A percentile compares a stretch with the other conserved stretches of the same genome.
phyloP scores from a whole-genome alignment of 53 echinoderm and acorn worm species.

The Apostichopus leukothele region DNA sequence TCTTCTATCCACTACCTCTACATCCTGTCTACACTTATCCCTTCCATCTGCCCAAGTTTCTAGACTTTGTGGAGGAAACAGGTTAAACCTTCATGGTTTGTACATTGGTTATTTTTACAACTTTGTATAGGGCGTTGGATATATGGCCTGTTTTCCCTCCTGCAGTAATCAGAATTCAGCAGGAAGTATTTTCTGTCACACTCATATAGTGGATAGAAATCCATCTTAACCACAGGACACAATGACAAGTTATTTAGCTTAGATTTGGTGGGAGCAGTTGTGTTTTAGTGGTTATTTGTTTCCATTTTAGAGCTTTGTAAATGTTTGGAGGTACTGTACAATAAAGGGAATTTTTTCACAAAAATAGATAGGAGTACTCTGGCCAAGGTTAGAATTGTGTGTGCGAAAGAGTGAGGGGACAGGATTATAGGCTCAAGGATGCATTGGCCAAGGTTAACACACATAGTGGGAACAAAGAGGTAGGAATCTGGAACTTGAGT shows the following conservation, averaged over 20 bases:
- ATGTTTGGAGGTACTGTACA: neutral
- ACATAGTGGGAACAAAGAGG: no score
- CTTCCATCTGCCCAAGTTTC: no score
- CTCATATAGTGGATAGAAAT: neutral
- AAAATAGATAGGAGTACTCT: constrained; percentile 17
- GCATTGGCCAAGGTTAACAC: constrained; percentile 28
- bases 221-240: neutral
- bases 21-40: no score
- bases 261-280: neutral
- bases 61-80: no score
- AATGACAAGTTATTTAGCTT: neutral
- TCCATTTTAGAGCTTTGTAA: neutral
- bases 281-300: neutral
- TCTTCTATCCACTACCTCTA: no score
- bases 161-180: neutral
- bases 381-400: constrained; percentile 30
- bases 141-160: neutral
- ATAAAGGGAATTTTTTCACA: neutral
- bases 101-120: no score
- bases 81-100: no score
- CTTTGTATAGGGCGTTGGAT: neutral
- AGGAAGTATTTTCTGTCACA: neutral
- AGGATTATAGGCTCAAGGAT: constrained; percentile 4
- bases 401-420: neutral
- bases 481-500: no score